phyloP scores from a whole-genome alignment of 2,797 vertebrate species.

The Pipistrellus kuhlii region DNA sequence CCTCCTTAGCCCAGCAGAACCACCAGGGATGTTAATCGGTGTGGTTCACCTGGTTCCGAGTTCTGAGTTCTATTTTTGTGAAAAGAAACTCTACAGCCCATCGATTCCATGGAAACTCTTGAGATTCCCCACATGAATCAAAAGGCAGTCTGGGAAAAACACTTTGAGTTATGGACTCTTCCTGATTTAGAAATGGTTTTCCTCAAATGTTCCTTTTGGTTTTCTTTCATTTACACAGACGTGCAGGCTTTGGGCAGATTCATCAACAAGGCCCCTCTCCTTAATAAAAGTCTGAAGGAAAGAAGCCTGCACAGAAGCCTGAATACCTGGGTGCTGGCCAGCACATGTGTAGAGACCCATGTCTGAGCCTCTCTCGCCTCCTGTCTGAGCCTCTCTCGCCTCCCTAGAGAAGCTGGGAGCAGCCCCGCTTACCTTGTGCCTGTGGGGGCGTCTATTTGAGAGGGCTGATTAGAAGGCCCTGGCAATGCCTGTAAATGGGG shows the following conservation, averaged over 20 bases:
- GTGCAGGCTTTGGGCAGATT: background rate
- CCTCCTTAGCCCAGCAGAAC: background rate
- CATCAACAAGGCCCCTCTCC: background rate
- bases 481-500: background rate
- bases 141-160: background rate
- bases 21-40: background rate
- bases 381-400: background rate
- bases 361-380: background rate
- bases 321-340: background rate
- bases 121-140: background rate
- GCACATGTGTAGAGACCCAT: background rate
- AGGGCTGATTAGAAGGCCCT: background rate
- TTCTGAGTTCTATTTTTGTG: background rate
- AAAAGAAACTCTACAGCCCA: background rate
- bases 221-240: background rate
- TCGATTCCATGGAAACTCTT: background rate
- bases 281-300: background rate
- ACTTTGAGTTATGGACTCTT: background rate
- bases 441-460: fast-evolving
- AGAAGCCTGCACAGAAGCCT: background rate
- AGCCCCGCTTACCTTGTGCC: fast-evolving
- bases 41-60: background rate
- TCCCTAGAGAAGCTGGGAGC: background rate
- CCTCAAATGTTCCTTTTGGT: background rate
- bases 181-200: background rate